Conservation (phyloP, 2,797 vertebrate species). For the Chiroxiphia lanceolata region DNA sequence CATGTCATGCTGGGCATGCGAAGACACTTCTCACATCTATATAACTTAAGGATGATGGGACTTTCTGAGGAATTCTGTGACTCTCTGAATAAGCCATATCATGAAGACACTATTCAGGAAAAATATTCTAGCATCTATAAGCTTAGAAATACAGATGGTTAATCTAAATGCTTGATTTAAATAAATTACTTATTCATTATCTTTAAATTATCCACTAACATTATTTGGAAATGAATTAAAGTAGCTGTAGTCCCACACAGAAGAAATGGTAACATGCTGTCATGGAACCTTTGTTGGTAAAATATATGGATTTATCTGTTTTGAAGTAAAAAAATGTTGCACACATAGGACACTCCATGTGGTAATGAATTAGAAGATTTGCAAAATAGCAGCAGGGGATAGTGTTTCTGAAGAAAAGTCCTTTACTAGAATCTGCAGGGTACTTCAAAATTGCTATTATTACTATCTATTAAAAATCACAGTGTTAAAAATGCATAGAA, state of each 20-base stretch:
- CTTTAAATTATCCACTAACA: constrained; percentile 55
- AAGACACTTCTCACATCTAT: constrained; percentile 40
- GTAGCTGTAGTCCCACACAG: constrained; percentile 26
- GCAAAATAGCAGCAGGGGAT: constrained; percentile 60
- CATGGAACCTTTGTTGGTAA: background rate
- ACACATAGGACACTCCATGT: constrained; percentile 54
- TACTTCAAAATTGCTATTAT: constrained; percentile 64
- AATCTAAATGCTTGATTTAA: constrained; percentile 73
- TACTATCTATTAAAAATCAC: constrained; percentile 68
- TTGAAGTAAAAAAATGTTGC: constrained; percentile 46
- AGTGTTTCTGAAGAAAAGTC: constrained; percentile 46
- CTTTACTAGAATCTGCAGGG: constrained; percentile 56
- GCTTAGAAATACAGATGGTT: constrained; percentile 30
- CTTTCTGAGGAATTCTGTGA: constrained; percentile 20
- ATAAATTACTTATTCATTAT: constrained; percentile 67
- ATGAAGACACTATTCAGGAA: constrained; percentile 37
- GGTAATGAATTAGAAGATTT: constrained; percentile 70
- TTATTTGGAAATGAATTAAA: constrained; percentile 61
- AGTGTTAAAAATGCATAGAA: constrained; percentile 66
- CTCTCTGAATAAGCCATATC: constrained; percentile 8
- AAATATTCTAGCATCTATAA: constrained; percentile 23
- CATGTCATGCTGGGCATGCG: accelerated
- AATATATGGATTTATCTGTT: constrained; percentile 44
- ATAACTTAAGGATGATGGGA: constrained; percentile 19
- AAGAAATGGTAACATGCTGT: constrained; percentile 23